These are phyloP conservation scores for Myotis lucifugus DNA, from an alignment of 2,113 vertebrate genomes.

Conservation along the genomic window DNA sequence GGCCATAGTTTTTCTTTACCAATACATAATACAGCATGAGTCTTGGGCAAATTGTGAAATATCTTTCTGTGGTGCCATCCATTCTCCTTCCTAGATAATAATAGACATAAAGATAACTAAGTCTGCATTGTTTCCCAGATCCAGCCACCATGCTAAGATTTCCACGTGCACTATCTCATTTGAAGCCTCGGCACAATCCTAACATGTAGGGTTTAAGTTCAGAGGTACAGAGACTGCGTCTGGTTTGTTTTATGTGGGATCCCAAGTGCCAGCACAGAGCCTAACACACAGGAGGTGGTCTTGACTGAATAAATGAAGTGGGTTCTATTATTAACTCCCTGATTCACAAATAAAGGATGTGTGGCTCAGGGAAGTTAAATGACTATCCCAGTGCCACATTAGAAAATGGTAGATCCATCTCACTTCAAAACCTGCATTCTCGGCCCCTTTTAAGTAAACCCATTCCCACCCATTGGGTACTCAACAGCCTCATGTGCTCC, in stretches of 20 bases:
- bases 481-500: not conserved
- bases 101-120: constrained; percentile 2
- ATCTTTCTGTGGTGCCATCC: not conserved
- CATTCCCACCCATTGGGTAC: not conserved
- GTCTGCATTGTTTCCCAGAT: not conserved
- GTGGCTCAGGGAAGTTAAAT: not conserved
- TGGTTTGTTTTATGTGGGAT: not conserved
- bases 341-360: not conserved
- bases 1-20: constrained; percentile 1
- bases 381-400: not conserved
- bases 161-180: not conserved
- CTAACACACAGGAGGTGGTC: not conserved
- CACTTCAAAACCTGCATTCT: not conserved
- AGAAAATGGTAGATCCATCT: not conserved
- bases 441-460: not conserved
- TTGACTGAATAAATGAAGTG: constrained; percentile 27
- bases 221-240: not conserved
- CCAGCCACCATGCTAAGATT: not conserved
- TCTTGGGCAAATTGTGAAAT: constrained; percentile 34
- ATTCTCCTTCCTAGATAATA: constrained; percentile 32
- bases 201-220: constrained; percentile 12
- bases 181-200: not conserved
- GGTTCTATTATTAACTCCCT: not conserved
- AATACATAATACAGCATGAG: not conserved
- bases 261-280: not conserved